These are phyloP conservation scores for Epirrhoe alternata DNA, from an alignment of 2,888 invertebrate genomes.

Conservation along the genomic window DNA sequence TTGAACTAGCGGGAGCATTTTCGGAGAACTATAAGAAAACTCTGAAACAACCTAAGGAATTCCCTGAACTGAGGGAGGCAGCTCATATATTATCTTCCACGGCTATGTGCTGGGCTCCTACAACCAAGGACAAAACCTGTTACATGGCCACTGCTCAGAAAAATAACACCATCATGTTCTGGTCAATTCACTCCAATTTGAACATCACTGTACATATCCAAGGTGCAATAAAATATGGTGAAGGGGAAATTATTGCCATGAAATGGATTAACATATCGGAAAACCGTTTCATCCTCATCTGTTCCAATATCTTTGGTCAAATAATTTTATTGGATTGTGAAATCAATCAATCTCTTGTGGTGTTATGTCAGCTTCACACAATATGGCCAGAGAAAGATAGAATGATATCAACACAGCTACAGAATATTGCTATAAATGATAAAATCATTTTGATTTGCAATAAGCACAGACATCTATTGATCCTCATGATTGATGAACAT, in stretches of 20 bases:
- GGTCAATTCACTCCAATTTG: conserved; percentile 53
- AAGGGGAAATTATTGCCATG: conserved; percentile 57
- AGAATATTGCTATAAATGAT: conserved; percentile 50
- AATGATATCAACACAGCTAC: conserved; percentile 59
- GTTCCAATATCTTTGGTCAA: conserved; percentile 61
- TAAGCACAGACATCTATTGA: conserved; percentile 72
- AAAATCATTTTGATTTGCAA: conserved; percentile 60
- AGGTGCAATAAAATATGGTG: conserved; percentile 47
- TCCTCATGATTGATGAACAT: conserved; percentile 56
- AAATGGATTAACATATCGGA: conserved; percentile 58
- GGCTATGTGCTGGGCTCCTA: conserved; percentile 66
- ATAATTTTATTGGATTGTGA: conserved; percentile 55
- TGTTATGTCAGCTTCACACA: conserved; percentile 40
- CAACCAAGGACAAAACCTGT: conserved; percentile 54
- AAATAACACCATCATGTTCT: conserved; percentile 63
- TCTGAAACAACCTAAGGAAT: conserved; percentile 41
- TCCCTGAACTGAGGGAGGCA: conserved; percentile 56
- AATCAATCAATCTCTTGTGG: conserved; percentile 48
- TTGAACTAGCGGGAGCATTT: conserved; percentile 59
- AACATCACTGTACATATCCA: conserved; percentile 46
- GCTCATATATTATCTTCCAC: conserved; percentile 58
- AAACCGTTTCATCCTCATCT: conserved; percentile 55
- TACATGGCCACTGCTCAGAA: conserved; percentile 72
- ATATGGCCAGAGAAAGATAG: conserved; percentile 69
- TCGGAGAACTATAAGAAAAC: conserved; percentile 43